phyloP scores from a whole-genome alignment of 2,113 vertebrate species.

The Mustela lutreola region DNA sequence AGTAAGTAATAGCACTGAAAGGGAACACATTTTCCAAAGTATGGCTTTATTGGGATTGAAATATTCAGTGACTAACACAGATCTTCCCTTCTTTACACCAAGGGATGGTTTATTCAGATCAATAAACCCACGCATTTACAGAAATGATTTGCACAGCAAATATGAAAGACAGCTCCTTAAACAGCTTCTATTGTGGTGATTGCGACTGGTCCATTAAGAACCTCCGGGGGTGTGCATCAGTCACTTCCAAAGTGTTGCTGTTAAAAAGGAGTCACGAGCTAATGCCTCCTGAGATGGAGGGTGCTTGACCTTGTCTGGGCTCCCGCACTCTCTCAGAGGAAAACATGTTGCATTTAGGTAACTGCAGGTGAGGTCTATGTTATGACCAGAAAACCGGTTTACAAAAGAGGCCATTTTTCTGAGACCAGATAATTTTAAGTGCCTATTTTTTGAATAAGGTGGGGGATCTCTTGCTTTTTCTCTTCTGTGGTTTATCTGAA shows the following conservation, averaged over 20 bases:
- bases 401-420: background rate
- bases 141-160: constrained; percentile 68
- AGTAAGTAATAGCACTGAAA: background rate
- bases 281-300: background rate
- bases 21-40: background rate
- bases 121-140: constrained; percentile 64
- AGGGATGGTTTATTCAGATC: constrained; percentile 61
- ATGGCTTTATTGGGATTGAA: constrained; percentile 43
- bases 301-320: constrained; percentile 14
- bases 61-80: constrained; percentile 31
- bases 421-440: background rate
- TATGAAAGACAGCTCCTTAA: constrained; percentile 52
- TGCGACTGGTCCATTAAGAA: constrained; percentile 53
- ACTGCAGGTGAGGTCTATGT: background rate
- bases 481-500: background rate
- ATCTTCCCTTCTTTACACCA: constrained; percentile 46
- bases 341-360: background rate
- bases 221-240: constrained; percentile 12
- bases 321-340: background rate
- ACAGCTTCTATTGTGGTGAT: constrained; percentile 11
- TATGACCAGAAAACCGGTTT: background rate
- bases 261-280: background rate
- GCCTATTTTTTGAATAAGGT: constrained; percentile 37
- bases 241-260: constrained; percentile 65
- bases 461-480: background rate